Conservation (phyloP, 2,797 vertebrate species). For the Acanthornis magna region DNA sequence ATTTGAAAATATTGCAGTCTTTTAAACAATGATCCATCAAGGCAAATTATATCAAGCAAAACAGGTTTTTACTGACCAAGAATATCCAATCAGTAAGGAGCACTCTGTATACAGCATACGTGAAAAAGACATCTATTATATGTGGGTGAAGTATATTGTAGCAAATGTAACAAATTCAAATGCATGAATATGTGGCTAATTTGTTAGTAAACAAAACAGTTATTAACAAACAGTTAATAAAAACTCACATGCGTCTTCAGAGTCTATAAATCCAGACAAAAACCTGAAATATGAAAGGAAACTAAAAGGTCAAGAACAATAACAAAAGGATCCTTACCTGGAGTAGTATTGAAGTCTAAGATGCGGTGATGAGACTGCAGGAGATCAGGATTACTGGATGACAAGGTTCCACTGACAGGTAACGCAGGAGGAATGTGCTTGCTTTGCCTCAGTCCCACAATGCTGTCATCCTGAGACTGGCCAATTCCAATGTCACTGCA, state of each 20-base stretch:
- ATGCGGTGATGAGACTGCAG: conserved; percentile 97
- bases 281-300: not conserved
- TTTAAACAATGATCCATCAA: not conserved
- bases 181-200: not conserved
- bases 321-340: conserved; percentile 76
- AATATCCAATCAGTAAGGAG: not conserved
- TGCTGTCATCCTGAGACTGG: conserved; percentile 98
- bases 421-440: conserved; percentile 93
- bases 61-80: not conserved
- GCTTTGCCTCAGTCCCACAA: conserved; percentile 94
- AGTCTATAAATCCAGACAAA: not conserved
- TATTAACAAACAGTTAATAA: not conserved
- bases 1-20: not conserved
- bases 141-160: not conserved
- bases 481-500: conserved; percentile 92
- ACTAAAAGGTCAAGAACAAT: not conserved
- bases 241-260: not conserved
- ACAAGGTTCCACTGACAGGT: conserved; percentile 94
- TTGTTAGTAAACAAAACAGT: not conserved
- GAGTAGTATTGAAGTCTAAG: conserved; percentile 95
- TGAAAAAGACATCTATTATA: not conserved
- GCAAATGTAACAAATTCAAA: not conserved
- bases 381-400: conserved; percentile 97
- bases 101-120: not conserved
- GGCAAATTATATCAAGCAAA: not conserved